Conservation (phyloP, 2,888 invertebrate species). For the Drosophila subsilvestris region DNA sequence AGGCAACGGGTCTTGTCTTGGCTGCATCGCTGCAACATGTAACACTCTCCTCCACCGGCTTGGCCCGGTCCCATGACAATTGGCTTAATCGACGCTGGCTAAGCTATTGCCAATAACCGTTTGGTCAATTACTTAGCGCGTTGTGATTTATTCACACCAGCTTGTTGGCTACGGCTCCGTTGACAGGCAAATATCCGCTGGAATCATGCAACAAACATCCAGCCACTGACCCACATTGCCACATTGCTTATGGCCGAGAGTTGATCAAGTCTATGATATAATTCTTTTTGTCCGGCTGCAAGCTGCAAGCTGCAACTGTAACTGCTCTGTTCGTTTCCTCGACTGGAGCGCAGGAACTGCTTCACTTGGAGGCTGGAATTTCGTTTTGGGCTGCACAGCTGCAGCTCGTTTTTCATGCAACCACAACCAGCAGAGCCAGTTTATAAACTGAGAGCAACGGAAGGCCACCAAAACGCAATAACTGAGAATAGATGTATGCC, state of each 20-base stretch:
- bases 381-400: conserved; percentile 28
- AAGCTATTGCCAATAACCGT: conserved; percentile 71
- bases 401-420: conserved; percentile 49
- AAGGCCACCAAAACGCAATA: conserved; percentile 31
- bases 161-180: conserved; percentile 51
- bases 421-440: conserved; percentile 3
- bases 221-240: conserved; percentile 36
- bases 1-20: conserved; percentile 63
- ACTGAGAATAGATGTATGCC: background rate
- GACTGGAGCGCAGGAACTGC: conserved; percentile 44
- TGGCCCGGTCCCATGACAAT: conserved; percentile 37
- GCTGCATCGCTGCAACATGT: conserved; percentile 27
- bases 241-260: conserved; percentile 31
- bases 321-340: conserved; percentile 44
- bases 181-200: conserved; percentile 68
- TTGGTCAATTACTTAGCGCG: conserved; percentile 64
- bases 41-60: background rate
- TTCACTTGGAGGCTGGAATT: background rate
- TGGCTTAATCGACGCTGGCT: conserved; percentile 59
- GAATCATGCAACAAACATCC: conserved; percentile 49
- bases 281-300: conserved; percentile 59
- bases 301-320: conserved; percentile 42
- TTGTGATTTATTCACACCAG: conserved; percentile 48
- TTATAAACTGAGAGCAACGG: conserved; percentile 1
- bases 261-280: conserved; percentile 63